phyloP scores from a whole-genome alignment of 2,888 invertebrate genomes.

The Cheilosia urbana region DNA sequence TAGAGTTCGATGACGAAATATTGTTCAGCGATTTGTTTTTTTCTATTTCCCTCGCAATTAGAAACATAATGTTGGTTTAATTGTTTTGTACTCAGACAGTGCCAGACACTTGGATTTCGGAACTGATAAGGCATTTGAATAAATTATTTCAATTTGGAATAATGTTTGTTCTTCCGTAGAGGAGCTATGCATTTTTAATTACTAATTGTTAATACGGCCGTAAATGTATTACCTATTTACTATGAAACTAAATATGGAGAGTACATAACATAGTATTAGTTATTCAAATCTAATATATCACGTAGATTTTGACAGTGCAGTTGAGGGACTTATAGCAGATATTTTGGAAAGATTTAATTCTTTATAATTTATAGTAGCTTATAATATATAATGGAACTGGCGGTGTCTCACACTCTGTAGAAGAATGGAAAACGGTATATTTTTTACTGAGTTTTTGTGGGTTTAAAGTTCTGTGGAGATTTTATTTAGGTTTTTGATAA shows the following conservation, averaged over 20 bases:
- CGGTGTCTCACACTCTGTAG: too few relatives aligned
- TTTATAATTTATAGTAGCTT: too few relatives aligned
- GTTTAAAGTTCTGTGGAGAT: too few relatives aligned
- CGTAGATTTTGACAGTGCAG: too few relatives aligned
- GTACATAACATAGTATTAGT: background rate
- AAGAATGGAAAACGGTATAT: too few relatives aligned
- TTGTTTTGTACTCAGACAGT: conserved; percentile 3
- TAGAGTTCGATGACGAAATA: conserved; percentile 59
- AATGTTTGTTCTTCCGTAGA: conserved; percentile 56
- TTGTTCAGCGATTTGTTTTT: conserved; percentile 2
- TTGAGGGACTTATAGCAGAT: too few relatives aligned
- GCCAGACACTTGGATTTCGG: background rate
- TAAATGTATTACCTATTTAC: background rate
- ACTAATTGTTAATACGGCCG: background rate
- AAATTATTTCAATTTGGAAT: conserved; percentile 40
- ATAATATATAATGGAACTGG: too few relatives aligned
- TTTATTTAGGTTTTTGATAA: too few relatives aligned
- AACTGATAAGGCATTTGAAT: conserved; percentile 42
- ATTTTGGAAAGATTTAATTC: too few relatives aligned
- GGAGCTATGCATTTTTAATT: conserved; percentile 8
- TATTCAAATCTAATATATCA: background rate
- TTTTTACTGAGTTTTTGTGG: too few relatives aligned
- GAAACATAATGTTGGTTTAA: conserved; percentile 2
- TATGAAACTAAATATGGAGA: background rate
- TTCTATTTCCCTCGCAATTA: conserved; percentile 7